These are phyloP conservation scores for Upupa epops DNA, from an alignment of 2,113 vertebrate genomes.

Conservation along the genomic window DNA sequence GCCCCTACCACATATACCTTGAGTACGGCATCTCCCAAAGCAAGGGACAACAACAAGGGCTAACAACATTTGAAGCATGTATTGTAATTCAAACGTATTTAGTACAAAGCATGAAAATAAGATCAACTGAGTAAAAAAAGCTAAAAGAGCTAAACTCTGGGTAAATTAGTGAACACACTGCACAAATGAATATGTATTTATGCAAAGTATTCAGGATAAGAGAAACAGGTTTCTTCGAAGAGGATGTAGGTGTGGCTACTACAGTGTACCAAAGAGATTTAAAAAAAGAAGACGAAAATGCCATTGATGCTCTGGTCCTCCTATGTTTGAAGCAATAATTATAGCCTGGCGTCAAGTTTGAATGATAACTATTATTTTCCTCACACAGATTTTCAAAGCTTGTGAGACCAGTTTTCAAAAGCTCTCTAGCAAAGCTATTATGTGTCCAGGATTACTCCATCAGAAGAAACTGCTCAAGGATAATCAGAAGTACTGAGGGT, in stretches of 20 bases:
- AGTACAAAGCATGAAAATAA: background rate
- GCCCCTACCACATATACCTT: background rate
- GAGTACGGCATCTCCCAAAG: background rate
- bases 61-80: background rate
- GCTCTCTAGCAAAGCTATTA: constrained; percentile 40
- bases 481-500: background rate
- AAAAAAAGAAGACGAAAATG: background rate
- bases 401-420: constrained; percentile 69
- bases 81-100: background rate
- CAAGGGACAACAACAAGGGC: background rate
- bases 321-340: constrained; percentile 68
- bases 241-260: constrained; percentile 41
- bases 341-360: constrained; percentile 59
- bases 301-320: constrained; percentile 9
- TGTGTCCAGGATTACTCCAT: constrained; percentile 1
- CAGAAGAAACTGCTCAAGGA: constrained; percentile 24
- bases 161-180: background rate
- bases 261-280: background rate
- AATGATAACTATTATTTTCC: constrained; percentile 57
- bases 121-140: background rate
- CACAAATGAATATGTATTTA: background rate
- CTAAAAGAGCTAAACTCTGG: background rate
- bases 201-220: background rate
- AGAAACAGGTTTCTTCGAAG: constrained; percentile 9
- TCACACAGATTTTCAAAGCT: constrained; percentile 50